phyloP scores from a whole-genome alignment of 2,797 vertebrate genomes.

The Lepidocolaptes lacrymiger region DNA sequence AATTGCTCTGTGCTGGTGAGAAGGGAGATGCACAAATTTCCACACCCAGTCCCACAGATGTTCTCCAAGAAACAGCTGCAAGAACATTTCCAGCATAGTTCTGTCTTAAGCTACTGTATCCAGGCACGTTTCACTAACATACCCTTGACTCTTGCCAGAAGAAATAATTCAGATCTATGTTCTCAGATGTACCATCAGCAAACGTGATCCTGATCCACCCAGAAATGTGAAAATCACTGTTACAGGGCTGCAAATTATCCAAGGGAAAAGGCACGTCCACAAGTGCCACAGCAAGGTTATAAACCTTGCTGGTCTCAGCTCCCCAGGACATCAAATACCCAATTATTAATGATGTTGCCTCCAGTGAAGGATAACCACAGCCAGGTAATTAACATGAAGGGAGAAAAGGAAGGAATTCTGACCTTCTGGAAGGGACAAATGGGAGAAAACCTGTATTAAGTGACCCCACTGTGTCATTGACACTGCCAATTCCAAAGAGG shows the following conservation, averaged over 20 bases:
- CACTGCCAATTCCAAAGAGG: background rate
- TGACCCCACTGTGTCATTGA: background rate
- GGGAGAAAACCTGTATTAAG: background rate
- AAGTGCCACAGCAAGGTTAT: background rate
- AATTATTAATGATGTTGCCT: background rate
- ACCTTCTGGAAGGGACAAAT: background rate
- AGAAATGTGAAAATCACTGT: background rate
- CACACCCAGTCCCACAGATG: background rate
- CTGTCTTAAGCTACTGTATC: background rate
- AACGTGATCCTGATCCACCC: fast-evolving
- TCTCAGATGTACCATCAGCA: background rate
- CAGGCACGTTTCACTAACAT: slow-evolving; percentile 10
- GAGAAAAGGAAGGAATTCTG: background rate
- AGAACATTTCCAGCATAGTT: slow-evolving; percentile 38
- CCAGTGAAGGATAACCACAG: background rate
- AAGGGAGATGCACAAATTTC: background rate
- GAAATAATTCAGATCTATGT: background rate
- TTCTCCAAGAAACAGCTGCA: slow-evolving; percentile 58
- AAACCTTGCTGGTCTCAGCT: background rate
- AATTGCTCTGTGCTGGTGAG: background rate
- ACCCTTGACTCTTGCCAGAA: background rate
- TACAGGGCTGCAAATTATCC: background rate
- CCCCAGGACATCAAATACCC: background rate
- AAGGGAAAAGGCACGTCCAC: background rate
- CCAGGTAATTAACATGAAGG: background rate